Percentiles rank a stretch among this genome's conserved stretches.
These are phyloP conservation scores for Palythoa grandiflora DNA, from an alignment of 92 coral and sea anemone genomes.

Conservation along the genomic window DNA sequence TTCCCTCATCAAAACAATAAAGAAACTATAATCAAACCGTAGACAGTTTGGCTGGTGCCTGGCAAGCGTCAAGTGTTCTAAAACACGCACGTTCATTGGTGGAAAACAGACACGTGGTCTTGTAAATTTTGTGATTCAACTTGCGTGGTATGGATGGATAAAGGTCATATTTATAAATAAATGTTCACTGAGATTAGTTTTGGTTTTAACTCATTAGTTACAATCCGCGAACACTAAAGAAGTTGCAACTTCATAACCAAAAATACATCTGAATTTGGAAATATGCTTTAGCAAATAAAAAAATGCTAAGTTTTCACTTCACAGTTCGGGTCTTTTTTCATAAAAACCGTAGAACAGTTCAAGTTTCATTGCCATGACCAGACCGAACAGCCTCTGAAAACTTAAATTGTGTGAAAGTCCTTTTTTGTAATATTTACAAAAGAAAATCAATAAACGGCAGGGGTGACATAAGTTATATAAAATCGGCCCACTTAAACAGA, in stretches of 20 bases:
- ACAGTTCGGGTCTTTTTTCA: no score
- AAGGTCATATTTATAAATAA: background rate
- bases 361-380: no score
- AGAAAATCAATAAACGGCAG: no score
- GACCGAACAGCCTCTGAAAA: no score
- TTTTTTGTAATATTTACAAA: no score
- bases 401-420: no score
- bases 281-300: no score
- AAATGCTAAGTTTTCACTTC: no score
- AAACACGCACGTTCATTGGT: constrained; percentile 16
- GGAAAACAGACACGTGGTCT: constrained; percentile 24
- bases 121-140: constrained; percentile 20
- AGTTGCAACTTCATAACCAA: background rate
- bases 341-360: no score
- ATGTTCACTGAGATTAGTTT: background rate
- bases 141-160: background rate
- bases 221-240: background rate
- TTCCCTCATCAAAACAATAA: background rate
- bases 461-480: no score
- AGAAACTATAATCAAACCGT: background rate
- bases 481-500: no score
- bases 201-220: background rate
- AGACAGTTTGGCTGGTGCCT: background rate
- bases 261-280: no score
- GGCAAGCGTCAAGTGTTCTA: background rate